phyloP scores from a whole-genome alignment of 2,888 invertebrate genomes.

The Platycnemis pennipes region DNA sequence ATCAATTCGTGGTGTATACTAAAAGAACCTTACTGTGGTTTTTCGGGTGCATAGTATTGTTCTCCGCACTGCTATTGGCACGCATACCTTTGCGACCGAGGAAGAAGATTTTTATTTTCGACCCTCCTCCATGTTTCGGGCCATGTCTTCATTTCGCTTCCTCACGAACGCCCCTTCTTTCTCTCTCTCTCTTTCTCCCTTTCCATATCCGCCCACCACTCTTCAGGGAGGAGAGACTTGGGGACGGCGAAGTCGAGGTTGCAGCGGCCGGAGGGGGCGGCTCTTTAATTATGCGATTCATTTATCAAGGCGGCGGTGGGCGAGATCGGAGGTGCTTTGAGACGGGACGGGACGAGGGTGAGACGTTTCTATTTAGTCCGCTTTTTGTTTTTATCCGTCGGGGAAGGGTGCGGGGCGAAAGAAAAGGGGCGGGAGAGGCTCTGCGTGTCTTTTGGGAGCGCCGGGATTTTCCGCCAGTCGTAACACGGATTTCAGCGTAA shows the following conservation, averaged over 20 bases:
- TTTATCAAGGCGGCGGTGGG: slow-evolving; percentile 41
- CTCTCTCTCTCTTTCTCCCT: neutral
- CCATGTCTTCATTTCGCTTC: neutral
- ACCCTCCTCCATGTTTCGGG: neutral
- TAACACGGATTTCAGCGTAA: slow-evolving; percentile 33
- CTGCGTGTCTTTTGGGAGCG: neutral
- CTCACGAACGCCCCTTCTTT: neutral
- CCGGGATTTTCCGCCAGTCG: neutral
- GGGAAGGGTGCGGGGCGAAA: neutral
- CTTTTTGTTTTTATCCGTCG: neutral
- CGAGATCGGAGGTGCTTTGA: neutral
- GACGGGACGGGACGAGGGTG: neutral
- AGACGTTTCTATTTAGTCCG: slow-evolving; percentile 9
- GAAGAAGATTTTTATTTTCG: no score
- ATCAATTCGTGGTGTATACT: no score
- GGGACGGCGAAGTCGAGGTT: neutral
- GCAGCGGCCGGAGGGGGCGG: neutral
- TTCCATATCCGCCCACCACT: neutral
- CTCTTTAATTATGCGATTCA: slow-evolving; percentile 63
- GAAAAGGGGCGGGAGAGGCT: neutral
- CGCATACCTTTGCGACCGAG: no score
- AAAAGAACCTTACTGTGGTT: no score
- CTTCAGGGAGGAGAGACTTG: neutral
- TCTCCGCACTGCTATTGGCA: no score
- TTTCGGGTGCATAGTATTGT: no score